Percentiles rank a stretch among this genome's conserved stretches.
These are phyloP conservation scores for Cacoxenus indagator DNA, from an alignment of 2,888 invertebrate genomes.

Conservation along the genomic window DNA sequence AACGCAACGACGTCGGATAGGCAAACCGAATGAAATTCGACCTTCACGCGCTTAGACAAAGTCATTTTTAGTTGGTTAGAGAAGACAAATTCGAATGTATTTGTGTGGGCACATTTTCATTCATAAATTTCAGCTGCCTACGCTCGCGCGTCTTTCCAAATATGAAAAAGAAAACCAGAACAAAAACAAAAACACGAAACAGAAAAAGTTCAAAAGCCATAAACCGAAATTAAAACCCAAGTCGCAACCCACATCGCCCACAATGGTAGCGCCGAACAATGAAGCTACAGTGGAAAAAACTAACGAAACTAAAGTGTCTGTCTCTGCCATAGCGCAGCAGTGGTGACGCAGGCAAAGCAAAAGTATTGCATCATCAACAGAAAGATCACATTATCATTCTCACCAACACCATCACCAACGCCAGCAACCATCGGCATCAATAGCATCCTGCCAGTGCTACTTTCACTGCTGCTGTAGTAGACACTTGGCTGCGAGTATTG, in stretches of 20 bases:
- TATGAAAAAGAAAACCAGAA: background rate
- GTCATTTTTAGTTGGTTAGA: background rate
- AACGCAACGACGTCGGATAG: constrained; percentile 37
- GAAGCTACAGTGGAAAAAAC: background rate
- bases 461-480: no score
- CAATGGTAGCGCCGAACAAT: background rate
- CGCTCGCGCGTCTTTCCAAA: no score
- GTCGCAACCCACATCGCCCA: background rate
- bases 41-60: background rate
- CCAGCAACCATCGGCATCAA: background rate
- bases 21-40: constrained; percentile 38
- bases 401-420: background rate
- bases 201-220: background rate
- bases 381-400: background rate
- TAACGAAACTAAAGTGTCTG: background rate
- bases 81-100: constrained; percentile 19
- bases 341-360: background rate
- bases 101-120: constrained; percentile 29
- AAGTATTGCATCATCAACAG: constrained; percentile 15
- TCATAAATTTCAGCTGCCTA: constrained; percentile 17
- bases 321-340: background rate
- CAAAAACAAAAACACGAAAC: constrained; percentile 2
- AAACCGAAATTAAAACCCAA: background rate
- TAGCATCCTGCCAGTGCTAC: background rate
- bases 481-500: no score